Conservation (phyloP, 2,888 invertebrate species). For the Bhutanitis thaidina region DNA sequence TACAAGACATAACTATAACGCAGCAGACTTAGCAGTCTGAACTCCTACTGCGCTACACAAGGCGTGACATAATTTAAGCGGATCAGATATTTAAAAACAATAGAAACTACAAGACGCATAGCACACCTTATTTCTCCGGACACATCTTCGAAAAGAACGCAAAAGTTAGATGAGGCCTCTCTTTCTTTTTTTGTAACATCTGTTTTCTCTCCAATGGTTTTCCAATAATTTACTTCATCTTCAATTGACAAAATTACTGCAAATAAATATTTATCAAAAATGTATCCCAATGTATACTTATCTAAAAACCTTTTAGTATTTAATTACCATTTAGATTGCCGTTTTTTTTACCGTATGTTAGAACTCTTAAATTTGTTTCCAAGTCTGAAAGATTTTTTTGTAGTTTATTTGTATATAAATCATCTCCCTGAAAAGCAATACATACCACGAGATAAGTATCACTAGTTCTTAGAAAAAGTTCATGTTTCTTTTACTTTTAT, state of each 20-base stretch:
- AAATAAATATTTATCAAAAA: slow-evolving; percentile 26
- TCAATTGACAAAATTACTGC: slow-evolving; percentile 83
- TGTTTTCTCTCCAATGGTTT: slow-evolving; percentile 69
- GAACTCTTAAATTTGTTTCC: slow-evolving; percentile 59
- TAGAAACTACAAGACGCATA: neutral
- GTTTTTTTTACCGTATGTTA: slow-evolving; percentile 59
- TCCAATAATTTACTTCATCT: slow-evolving; percentile 88
- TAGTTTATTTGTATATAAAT: slow-evolving; percentile 61
- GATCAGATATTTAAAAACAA: neutral
- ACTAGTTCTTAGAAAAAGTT: too few relatives aligned
- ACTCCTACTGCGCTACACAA: too few relatives aligned
- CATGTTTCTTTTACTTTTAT: too few relatives aligned
- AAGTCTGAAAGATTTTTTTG: slow-evolving; percentile 65
- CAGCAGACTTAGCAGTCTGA: too few relatives aligned
- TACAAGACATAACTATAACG: too few relatives aligned
- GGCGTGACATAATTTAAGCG: too few relatives aligned
- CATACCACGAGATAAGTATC: too few relatives aligned
- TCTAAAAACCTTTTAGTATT: neutral
- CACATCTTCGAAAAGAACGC: slow-evolving; percentile 80
- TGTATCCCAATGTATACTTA: neutral
- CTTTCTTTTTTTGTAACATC: slow-evolving; percentile 74
- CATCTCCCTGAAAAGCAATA: slow-evolving; percentile 50
- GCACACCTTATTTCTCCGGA: slow-evolving; percentile 80
- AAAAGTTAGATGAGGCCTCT: slow-evolving; percentile 80
- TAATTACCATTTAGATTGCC: slow-evolving; percentile 53